Evolutionary conservation across 2,888 invertebrate species (phyloP), one percentile per base, ranked within the genome.

Genomic region (Globia sparganii): DNA sequence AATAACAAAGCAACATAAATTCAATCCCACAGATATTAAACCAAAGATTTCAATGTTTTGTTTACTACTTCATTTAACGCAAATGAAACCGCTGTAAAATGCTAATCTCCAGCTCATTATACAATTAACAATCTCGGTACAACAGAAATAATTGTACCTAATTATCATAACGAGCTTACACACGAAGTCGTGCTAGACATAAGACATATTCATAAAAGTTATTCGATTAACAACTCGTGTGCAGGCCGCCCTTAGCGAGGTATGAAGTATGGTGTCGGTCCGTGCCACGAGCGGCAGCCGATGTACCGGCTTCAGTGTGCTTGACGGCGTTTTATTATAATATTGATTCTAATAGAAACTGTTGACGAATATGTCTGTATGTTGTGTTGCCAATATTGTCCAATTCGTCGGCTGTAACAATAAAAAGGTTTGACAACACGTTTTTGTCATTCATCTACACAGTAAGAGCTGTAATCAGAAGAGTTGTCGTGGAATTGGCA

Each of bases 201-300:
- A 80, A 85, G 88, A 85, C 81, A 83, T 83, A 77, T 75, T 77
- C 71, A 78, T 84, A 81, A 84, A 86, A 86, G 71, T 86, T 89
- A 84, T 83, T 74, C 77, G 77, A 84, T 86, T 84, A 85, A 80
- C 71, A 73, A 78, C 71, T 72, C 81, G 74, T 80, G 78, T 82
- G 82, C 68, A 75, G 80, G 31, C 86, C 83, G 66, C 87, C 87
- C 88, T 87, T 78, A 37, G 25, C 76, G 59, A 84, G 84, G 84
- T 83, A 84, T 90, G 88, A 90, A 87, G 89, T 91, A 94, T 94
- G 94, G 93, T 93, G 93, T 91, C 93, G 88, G 90, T 5, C 83
- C 79, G 94, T 92, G 91, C 91, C 92, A 89, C 77, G 83, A 77
- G 75, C 73, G 56, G 61, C 68, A 37, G 49, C n/a, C 75, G 40